Evolutionary conservation across 2,888 invertebrate genomes (phyloP).

Genomic region (Xanthorhoe designata): DNA sequence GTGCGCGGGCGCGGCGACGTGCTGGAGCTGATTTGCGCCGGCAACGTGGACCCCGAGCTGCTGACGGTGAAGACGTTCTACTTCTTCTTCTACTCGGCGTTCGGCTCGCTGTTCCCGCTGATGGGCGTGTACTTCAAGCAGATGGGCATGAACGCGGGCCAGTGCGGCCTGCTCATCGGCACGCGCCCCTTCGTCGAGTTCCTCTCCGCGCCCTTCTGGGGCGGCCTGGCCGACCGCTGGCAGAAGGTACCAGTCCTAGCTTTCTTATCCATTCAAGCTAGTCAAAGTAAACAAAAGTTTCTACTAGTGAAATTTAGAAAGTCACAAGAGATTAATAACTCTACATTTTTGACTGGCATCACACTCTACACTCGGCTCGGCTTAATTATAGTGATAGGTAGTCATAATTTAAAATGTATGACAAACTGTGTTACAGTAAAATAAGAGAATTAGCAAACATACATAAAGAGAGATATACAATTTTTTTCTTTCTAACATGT

Average conservation of each 20-base stretch:
- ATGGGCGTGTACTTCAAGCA: constrained; percentile 99
- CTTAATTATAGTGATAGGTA: no score
- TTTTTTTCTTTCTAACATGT: no score
- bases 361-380: no score
- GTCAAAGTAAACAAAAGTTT: no score
- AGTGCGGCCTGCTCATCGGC: constrained; percentile 97
- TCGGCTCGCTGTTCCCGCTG: constrained; percentile 98
- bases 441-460: no score
- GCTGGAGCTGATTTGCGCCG: constrained; percentile 92
- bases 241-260: constrained; percentile 78
- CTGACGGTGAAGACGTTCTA: constrained; percentile 98
- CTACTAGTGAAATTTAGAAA: no score
- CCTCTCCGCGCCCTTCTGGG: constrained; percentile 99
- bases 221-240: constrained; percentile 95
- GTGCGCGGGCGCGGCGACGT: constrained; percentile 94
- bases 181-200: constrained; percentile 99
- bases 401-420: no score
- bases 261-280: background rate
- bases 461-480: no score
- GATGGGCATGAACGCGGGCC: constrained; percentile 99
- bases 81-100: constrained; percentile 99
- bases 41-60: constrained; percentile 94
- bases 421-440: no score
- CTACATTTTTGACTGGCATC: no score
- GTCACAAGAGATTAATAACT: no score